Conservation (phyloP, 2,888 invertebrate species). For the Epiblema foenella region DNA sequence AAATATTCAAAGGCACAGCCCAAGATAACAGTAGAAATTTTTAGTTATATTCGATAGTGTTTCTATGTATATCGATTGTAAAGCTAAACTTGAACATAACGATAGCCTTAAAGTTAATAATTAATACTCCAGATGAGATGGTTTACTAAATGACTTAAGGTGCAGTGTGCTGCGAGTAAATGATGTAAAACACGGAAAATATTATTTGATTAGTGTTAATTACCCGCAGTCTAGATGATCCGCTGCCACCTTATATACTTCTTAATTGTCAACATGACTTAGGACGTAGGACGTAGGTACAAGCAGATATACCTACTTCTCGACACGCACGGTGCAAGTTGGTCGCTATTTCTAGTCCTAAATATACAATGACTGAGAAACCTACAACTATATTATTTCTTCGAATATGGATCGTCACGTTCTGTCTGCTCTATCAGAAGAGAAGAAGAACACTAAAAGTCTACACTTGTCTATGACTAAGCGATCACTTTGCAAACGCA, state of each 20-base stretch:
- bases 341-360: background rate
- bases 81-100: constrained; percentile 32
- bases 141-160: background rate
- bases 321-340: background rate
- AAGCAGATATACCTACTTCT: background rate
- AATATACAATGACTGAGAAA: too few relatives aligned
- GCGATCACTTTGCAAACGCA: constrained; percentile 36
- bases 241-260: too few relatives aligned
- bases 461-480: constrained; percentile 40
- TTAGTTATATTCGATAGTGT: background rate
- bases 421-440: constrained; percentile 66
- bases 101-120: constrained; percentile 11
- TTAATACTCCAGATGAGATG: constrained; percentile 42
- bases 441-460: constrained; percentile 61
- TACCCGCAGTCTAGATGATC: too few relatives aligned
- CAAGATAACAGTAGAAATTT: background rate
- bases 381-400: constrained; percentile 3
- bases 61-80: constrained; percentile 2
- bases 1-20: background rate
- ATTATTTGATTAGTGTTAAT: too few relatives aligned
- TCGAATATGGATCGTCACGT: constrained; percentile 50
- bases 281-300: background rate
- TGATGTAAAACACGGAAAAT: too few relatives aligned
- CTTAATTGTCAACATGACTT: constrained; percentile 8
- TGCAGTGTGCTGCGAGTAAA: too few relatives aligned